These are phyloP conservation scores for western clawed frog (Xenopus tropicalis) DNA, from an alignment of 2,113 vertebrate species.

Conservation along the genomic window DNA sequence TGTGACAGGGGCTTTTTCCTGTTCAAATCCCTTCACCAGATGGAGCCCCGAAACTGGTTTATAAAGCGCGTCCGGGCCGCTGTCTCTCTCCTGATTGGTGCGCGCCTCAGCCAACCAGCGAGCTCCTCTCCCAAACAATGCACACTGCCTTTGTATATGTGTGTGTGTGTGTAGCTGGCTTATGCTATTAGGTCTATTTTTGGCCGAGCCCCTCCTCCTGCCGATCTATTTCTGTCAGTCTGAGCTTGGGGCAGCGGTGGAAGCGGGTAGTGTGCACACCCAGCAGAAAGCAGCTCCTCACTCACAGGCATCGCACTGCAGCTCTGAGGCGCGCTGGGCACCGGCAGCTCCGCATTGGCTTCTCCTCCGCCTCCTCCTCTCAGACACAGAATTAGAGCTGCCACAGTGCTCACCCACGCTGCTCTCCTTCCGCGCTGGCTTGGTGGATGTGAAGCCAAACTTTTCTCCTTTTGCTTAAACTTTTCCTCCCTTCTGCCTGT, in stretches of 20 bases:
- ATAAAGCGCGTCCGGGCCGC: neutral
- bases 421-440: neutral
- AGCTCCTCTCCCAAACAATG: slow-evolving; percentile 11
- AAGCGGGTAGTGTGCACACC: slow-evolving; percentile 15
- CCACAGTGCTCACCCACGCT: neutral
- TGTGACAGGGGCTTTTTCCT: neutral
- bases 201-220: slow-evolving; percentile 41
- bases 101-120: slow-evolving; percentile 1
- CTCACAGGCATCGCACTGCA: too few relatives aligned
- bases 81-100: slow-evolving; percentile 10
- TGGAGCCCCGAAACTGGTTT: slow-evolving; percentile 4
- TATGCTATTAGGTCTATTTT: slow-evolving; percentile 18
- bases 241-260: slow-evolving; percentile 19
- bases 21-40: slow-evolving; percentile 5
- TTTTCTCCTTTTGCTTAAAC: neutral
- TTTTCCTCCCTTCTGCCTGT: neutral
- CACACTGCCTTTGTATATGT: slow-evolving; percentile 11
- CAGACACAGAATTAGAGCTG: too few relatives aligned
- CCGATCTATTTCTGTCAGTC: slow-evolving; percentile 28
- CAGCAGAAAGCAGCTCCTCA: slow-evolving; percentile 3
- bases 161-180: slow-evolving; percentile 21
- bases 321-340: neutral
- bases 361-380: too few relatives aligned
- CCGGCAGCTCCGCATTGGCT: neutral
- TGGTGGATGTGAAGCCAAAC: neutral